Evolutionary conservation across 2,888 invertebrate species (phyloP).

Genomic region (Oscheius sp.): DNA sequence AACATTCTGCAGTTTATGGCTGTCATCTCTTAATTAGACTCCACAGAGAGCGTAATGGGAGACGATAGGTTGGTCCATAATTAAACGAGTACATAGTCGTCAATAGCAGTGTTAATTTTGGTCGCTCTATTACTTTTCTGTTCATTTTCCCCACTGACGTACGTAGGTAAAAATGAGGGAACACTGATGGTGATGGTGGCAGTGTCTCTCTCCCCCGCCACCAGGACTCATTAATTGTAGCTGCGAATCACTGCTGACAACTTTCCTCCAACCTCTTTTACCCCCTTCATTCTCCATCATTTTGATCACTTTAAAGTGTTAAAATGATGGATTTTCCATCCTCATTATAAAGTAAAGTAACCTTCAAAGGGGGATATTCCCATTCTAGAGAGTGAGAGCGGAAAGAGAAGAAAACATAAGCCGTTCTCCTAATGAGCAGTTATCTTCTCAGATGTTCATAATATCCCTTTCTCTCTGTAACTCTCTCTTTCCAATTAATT

Average conservation of each 20-base stretch:
- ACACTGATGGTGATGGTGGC: too few species aligned
- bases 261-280: constrained; percentile 15
- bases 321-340: not conserved
- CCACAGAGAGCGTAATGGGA: constrained; percentile 28
- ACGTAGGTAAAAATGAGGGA: not conserved
- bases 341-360: not conserved
- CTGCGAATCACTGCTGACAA: constrained; percentile 31
- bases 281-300: not conserved
- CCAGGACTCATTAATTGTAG: constrained; percentile 33
- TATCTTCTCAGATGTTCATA: not conserved
- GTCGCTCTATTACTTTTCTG: not conserved
- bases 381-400: not conserved
- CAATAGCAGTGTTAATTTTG: constrained; percentile 11
- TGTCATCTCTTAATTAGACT: constrained; percentile 34
- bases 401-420: too few species aligned
- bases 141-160: not conserved
- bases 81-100: constrained; percentile 27
- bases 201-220: not conserved
- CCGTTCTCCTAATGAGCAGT: too few species aligned
- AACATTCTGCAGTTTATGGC: constrained; percentile 29
- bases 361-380: not conserved
- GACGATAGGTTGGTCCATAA: constrained; percentile 35
- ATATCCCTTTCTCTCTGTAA: not conserved
- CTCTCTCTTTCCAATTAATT: constrained; percentile 16
- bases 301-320: not conserved